Base-by-base conservation (phyloP, 2,888 invertebrate genomes). In the Macrosiphum euphorbiae region DNA sequence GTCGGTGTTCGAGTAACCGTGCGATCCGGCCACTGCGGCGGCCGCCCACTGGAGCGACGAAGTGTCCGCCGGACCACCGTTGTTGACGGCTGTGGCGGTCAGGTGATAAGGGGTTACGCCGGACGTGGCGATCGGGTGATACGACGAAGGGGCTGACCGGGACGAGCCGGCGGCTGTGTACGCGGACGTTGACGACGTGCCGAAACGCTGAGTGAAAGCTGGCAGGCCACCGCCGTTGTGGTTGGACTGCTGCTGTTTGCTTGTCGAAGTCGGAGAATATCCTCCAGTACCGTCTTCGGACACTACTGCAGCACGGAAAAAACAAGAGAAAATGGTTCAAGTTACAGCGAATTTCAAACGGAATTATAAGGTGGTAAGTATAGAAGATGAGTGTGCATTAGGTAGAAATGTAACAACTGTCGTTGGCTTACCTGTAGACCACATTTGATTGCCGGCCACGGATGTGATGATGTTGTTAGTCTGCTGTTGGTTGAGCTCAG, bases 141-240 rank as follows among this genome's bases (percentile, higher is more conserved):
- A 93, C 67, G 87, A 87, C 47, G 94, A 94, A 78, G 94, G 35
- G 20, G 8, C 78, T 78, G 78, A 92, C 89, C 92, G 50, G 10
- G 94, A 94, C 2, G 55, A 35, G 41, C 55, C 84, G 50, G 88
- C 13, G 26, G 55, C 84, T 28, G 94, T 52, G 67, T 94, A 94
- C 92, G 93, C 92, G 52, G 91, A 52, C 28, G 94, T 67, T 28
- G 92, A 88, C 26, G 94, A 89, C 47, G 94, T 50, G 26, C 85
- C 88, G 88, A 94, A 95, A 44, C 95, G 90, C 28, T 94, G 94
- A 7, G 94, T 94, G 92, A 95, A 95, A 20, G 94, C 94, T 8
- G 95, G 95, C 50, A 95, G 94, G 8, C 94, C 78, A 20, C 94
- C 94, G 26, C 94, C 91, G 84, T 84, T 91, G 41, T 89, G 41